A percentile compares a stretch with the other conserved stretches of the same genome.
Evolutionary conservation across 2,888 invertebrate species (phyloP).

Genomic region (Drosophila prostipennis): DNA sequence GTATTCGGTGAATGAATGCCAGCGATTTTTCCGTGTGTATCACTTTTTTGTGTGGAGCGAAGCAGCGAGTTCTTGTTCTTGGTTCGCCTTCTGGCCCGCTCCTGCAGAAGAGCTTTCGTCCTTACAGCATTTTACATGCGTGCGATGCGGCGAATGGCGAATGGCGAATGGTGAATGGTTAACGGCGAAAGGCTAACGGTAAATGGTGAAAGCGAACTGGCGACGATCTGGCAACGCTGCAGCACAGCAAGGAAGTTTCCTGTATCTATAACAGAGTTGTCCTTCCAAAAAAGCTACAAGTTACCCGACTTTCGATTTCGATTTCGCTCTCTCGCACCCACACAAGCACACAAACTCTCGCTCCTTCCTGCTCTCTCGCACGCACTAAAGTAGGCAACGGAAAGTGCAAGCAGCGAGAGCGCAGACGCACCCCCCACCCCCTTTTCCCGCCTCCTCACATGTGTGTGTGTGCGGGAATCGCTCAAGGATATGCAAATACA

Average conservation of each 20-base stretch:
- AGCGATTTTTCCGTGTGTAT: conserved; percentile 81
- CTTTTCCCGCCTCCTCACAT: neutral
- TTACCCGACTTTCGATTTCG: conserved; percentile 44
- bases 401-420: conserved; percentile 63
- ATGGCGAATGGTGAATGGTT: neutral
- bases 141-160: conserved; percentile 15
- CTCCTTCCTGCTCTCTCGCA: conserved; percentile 16
- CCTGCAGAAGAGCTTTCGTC: conserved; percentile 39
- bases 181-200: conserved; percentile 11
- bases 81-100: conserved; percentile 20
- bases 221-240: conserved; percentile 66
- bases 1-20: conserved; percentile 79
- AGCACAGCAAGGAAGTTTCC: conserved; percentile 24
- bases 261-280: conserved; percentile 72
- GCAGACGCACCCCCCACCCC: conserved; percentile 59
- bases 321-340: conserved; percentile 21
- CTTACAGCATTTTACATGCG: conserved; percentile 36
- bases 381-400: conserved; percentile 70
- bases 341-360: conserved; percentile 4
- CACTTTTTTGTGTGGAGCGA: conserved; percentile 62
- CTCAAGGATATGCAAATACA: conserved; percentile 49
- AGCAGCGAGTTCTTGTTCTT: conserved; percentile 32
- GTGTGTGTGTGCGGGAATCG: neutral
- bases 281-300: conserved; percentile 62
- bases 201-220: neutral